Evolutionary conservation across 2,888 invertebrate genomes (phyloP).

Genomic region (Acanthosepion pharaonis): DNA sequence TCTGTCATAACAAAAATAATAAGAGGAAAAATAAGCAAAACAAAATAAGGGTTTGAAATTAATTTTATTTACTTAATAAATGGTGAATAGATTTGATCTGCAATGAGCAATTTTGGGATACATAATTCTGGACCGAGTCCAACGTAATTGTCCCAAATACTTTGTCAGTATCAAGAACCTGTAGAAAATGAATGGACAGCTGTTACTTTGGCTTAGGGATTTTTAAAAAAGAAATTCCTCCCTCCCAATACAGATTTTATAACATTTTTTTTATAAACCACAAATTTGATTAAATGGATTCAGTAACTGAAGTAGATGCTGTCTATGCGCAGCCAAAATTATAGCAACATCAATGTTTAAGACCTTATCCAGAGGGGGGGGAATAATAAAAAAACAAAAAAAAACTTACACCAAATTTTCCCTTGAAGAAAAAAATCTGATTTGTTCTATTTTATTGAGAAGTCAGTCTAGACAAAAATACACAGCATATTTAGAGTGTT

Average conservation of each 20-base stretch:
- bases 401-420: not conserved
- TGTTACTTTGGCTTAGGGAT: not conserved
- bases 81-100: conserved; percentile 20
- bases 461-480: conserved; percentile 1
- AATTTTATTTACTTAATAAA: conserved; percentile 33
- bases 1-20: too few relatives aligned
- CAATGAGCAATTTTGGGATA: conserved; percentile 16
- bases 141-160: not conserved
- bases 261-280: not conserved
- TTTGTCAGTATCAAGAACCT: not conserved
- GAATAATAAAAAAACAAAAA: not conserved
- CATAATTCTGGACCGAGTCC: not conserved
- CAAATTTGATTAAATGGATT: not conserved
- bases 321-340: not conserved
- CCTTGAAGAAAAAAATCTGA: not conserved
- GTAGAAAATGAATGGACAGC: not conserved
- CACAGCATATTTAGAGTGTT: not conserved
- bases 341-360: not conserved
- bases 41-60: conserved; percentile 24
- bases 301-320: not conserved
- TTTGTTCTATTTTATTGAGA: not conserved
- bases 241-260: not conserved
- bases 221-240: not conserved
- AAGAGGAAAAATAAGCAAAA: too few relatives aligned
- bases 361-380: not conserved